Base-by-base conservation (phyloP, 2,113 vertebrate species). In the Clarias magur region DNA sequence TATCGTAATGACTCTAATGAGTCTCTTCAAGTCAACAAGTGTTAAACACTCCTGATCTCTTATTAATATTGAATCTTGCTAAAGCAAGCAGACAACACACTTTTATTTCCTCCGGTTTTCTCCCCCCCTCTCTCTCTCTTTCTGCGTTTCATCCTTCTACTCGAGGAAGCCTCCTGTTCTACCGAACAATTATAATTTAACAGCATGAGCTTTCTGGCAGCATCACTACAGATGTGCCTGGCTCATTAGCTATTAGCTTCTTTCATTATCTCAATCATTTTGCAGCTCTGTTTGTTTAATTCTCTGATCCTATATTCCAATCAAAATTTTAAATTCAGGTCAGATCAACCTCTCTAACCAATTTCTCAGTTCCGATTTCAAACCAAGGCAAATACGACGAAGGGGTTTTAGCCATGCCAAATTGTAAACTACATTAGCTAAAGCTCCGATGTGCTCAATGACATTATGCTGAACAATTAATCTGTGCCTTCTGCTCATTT, bases 251-350 rank as follows among this genome's bases (percentile, higher is more conserved):
- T 85, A 86, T 84, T 80, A 54, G 90, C 91, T 90, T 17, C 89
- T 93, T 92, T 91, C 89, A 91, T 93, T 92, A 93, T 94, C 89
- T 75, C 89, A 30, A 88, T 86, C 91, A 89, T 88, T 93, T 90
- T 91, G 92, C 91, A 91, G 90, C 91, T 90, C 92, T 91, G 92
- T 94, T 95, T 93, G 91, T 91, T 90, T 88, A 89, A 92, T 90
- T 90, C 85, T 73, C 90, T 84, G 79, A 38, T 82, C n/a, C 83
- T 48, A 88, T 38, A 68, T 89, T 92, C 93, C 93, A 92, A 92
- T 93, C 11, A 34, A 59, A 76, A 80, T 34, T 42, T 23, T 5
- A 25, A 54, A 54, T 78, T 54, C 12, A 8, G 8, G 27, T 56
- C 75, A 78, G 13, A 54, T 80, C 21, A 34, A 38, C 17, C 27